Evolutionary conservation across 2,113 vertebrate species (phyloP).

Genomic region (Hydrolagus affinis): DNA sequence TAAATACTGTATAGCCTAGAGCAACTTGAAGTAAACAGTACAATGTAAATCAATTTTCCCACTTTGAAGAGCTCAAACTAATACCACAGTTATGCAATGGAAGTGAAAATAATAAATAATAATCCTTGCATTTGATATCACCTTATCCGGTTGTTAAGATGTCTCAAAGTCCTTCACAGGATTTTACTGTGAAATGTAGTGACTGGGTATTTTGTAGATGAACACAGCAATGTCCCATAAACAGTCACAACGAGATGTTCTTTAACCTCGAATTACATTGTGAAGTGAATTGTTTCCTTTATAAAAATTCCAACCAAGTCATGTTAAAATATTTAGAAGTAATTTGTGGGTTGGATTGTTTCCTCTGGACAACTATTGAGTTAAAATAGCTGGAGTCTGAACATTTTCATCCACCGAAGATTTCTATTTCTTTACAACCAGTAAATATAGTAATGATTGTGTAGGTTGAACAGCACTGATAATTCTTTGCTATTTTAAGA

Average conservation of each 20-base stretch:
- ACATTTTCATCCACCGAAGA: not conserved
- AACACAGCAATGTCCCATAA: no score
- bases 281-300: constrained; percentile 8
- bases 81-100: no score
- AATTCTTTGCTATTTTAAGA: constrained; percentile 12
- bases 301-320: not conserved
- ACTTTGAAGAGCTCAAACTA: no score
- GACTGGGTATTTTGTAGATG: no score
- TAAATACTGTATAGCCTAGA: no score
- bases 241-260: no score
- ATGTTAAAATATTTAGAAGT: constrained; percentile 22
- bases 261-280: not conserved
- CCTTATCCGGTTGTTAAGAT: no score
- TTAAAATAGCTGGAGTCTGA: not conserved
- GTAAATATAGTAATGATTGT: not conserved
- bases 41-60: no score
- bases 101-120: no score
- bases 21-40: no score
- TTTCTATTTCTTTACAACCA: not conserved
- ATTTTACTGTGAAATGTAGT: not conserved
- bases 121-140: no score
- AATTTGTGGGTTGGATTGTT: constrained; percentile 14
- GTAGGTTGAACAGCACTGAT: not conserved
- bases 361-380: not conserved
- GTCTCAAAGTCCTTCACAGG: no score